phyloP scores from a whole-genome alignment of 2,888 invertebrate species.

The Trichopoda pennipes region DNA sequence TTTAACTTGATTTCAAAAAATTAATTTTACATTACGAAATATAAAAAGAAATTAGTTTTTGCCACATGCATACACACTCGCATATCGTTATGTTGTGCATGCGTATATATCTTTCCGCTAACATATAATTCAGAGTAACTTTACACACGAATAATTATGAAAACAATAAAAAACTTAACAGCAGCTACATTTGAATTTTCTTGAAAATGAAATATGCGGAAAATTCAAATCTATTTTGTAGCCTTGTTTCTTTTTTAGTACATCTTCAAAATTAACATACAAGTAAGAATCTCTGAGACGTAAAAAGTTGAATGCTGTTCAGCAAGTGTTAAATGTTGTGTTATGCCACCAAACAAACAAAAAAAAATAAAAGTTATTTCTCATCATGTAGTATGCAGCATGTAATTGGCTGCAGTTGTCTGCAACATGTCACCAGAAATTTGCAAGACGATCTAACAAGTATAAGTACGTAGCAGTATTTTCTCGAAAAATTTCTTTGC shows the following conservation, averaged over 20 bases:
- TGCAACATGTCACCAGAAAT: conserved; percentile 35
- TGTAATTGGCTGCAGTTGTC: conserved; percentile 1
- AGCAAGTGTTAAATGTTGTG: neutral
- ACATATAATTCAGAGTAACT: conserved; percentile 6
- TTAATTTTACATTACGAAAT: conserved; percentile 21
- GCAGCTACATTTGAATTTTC: conserved; percentile 24
- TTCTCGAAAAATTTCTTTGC: no score
- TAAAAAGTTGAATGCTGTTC: conserved; percentile 28
- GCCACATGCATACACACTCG: no score
- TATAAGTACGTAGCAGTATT: neutral
- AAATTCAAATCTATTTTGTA: conserved; percentile 27
- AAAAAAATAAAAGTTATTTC: neutral
- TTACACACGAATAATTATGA: conserved; percentile 28
- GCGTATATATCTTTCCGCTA: neutral
- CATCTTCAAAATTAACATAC: conserved; percentile 18
- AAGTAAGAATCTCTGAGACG: conserved; percentile 17
- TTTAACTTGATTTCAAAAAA: conserved; percentile 35
- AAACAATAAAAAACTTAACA: conserved; percentile 30
- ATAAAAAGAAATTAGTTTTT: neutral
- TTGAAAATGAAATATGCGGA: conserved; percentile 32
- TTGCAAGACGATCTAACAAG: conserved; percentile 22
- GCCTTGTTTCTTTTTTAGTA: neutral
- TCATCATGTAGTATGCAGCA: neutral
- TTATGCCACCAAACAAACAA: neutral
- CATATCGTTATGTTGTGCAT: neutral